Evolutionary conservation across 64 coral and sea anemone genomes (phyloP), one percentile per base, ranked within the genome.

Genomic region (Astreopora myriophthalma): DNA sequence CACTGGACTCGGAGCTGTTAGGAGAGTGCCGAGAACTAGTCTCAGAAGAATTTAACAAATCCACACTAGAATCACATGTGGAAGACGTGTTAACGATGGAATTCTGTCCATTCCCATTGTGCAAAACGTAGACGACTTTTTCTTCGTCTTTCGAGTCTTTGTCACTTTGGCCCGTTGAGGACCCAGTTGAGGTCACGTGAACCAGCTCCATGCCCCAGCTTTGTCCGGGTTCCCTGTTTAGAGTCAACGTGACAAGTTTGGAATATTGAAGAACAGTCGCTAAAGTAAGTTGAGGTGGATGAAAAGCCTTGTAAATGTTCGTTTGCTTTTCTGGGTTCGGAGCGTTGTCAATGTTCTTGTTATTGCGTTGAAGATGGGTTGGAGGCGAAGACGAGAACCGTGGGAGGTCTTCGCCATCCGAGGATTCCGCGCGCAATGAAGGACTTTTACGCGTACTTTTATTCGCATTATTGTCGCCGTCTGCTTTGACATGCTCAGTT

Each of bases 51-150:
- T 61, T 38, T 5, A 85, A 13, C 35, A 87, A 73, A 22, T 87
- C 65, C 17, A 14, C 22, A 39, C 66, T 48, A 17, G 8, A 34
- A 58, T 87, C 48, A 29, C 3, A 9, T 25, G 34, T 34, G 12
- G 32, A 63, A 28, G 90, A 73, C 8, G 79, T 76, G 7, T 46
- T 52, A 8, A 92, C 48, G 37, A 92, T 75, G 0, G 90, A 73
- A 27, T 88, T 97, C 27, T 97, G 78, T 30, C 95, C 95, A 49
- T 90, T 24, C 5, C 91, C 81, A 27, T 85, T 85, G 23, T 97
- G 95, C 33, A 90, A 60, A 63, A 97, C 87, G 28, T 97, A 97
- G 19, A 97, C 51, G 29, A 97, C 95, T 24, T 94, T 58, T 10
- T 34, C 62, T 32, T 83, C 52, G 16, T 96, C 81, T 62, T 29